Base-by-base conservation (phyloP, 1,140 invertebrate genomes). In the Drosophila carrolli region DNA sequence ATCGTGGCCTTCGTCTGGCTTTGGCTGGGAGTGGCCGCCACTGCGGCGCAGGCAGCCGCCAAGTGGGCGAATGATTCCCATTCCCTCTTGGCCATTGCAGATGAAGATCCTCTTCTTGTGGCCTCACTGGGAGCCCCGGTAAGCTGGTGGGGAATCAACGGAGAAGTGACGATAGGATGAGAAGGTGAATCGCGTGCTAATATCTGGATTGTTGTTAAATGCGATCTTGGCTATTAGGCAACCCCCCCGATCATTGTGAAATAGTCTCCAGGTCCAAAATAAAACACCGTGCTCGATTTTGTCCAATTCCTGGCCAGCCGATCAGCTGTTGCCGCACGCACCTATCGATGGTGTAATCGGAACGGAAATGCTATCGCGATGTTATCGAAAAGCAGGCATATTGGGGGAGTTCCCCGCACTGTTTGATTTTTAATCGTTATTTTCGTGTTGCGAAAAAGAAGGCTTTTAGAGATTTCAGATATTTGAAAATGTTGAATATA, bases 1-100 rank as follows among this genome's bases (percentile, higher is more conserved):
- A 91, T 80, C 7, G 50, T 81, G 23, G 41, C 62, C 40, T 75
- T 79, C 1, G 62, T 4, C 14, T 68, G 60, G 6, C 46, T 38
- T 5, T 29, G 29, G 5, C 14, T 29, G 50, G 46, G 35, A 11
- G 27, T 72, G 9, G 55, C 43, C 61, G 62, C 59, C 59, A 59
- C 44, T 65, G 44, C 32, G 53, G 48, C 37, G 37, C 48, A 8
- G 46, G 61, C 57, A 13, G 55, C 60, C 13, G 60, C 60, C 4
- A 63, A 32, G 7, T 60, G 38, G 16, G 53, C 38, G 43, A 65
- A 61, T 3, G 47, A 32, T 32, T 32, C 38, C 41, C 29, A 32
- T 32, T 50, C 63, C 16, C 61, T 43, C 35, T 38, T 27, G 35
- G 55, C 16, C 70, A 73, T 73, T 46, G 9, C 27, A 1, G 14